Conservation (phyloP, 2,797 vertebrate species). For the Cirrhinus molitorella region DNA sequence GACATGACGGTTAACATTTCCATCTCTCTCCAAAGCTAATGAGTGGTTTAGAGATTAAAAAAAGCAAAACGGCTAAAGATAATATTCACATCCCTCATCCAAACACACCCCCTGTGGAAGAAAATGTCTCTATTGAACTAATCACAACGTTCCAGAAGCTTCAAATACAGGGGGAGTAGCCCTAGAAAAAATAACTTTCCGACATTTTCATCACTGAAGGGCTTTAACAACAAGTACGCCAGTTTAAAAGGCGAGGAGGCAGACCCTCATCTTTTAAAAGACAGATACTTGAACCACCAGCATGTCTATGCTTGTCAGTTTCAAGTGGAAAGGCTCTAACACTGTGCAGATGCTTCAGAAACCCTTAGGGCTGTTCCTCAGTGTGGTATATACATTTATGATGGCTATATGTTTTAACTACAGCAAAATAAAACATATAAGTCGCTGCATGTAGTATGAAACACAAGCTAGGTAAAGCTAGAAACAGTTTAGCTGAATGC, state of each 20-base stretch:
- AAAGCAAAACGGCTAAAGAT: constrained; percentile 21
- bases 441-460: background rate
- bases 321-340: constrained; percentile 19
- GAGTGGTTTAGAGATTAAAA: constrained; percentile 4
- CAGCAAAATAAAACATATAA: constrained; percentile 13
- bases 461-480: constrained; percentile 4
- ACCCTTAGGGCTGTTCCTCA: background rate
- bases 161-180: constrained; percentile 32
- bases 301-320: constrained; percentile 51
- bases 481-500: background rate
- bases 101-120: constrained; percentile 14
- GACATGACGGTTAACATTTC: constrained; percentile 8
- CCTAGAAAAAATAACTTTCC: constrained; percentile 40
- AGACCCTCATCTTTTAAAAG: constrained; percentile 34
- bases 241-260: constrained; percentile 41
- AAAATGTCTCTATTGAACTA: constrained; percentile 33
- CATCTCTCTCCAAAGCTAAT: background rate
- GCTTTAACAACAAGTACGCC: constrained; percentile 18
- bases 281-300: constrained; percentile 35
- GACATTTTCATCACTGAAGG: constrained; percentile 41
- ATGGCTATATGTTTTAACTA: constrained; percentile 22
- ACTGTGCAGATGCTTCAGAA: constrained; percentile 30
- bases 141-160: constrained; percentile 44
- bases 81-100: constrained; percentile 27
- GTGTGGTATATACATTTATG: constrained; percentile 32